Base-by-base conservation (phyloP, 2,888 invertebrate species). In the Lasioglossum figueresi region DNA sequence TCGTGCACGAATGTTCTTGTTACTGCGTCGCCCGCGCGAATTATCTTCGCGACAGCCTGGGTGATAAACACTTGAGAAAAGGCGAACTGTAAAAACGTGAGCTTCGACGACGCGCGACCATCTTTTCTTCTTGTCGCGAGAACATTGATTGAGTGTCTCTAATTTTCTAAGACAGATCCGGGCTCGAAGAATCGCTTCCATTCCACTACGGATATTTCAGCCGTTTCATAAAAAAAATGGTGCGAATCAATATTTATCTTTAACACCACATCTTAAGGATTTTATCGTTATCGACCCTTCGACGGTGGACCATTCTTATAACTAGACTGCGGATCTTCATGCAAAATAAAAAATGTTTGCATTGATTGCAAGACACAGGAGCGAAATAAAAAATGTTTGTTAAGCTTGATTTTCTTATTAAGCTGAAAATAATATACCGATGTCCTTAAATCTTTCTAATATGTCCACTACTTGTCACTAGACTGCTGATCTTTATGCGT, bases 1-100 rank as follows among this genome's bases (percentile, higher is more conserved):
- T 82, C 85, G 88, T 83, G 89, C 88, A 80, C 84, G 80, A 83
- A 86, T 81, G 74, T 80, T 80, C 84, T 82, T 80, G 82, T 87
- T 86, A 80, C 73, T 72, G 76, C 73, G 81, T 81, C 87, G 83
- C 87, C 70, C 40, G 76, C 52, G 68, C 66, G 83, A 85, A 83
- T 86, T 80, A 87, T 80, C 76, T 86, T 76, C 80, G 63, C 80
- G 82, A 66, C 59, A 27, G 37, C 72, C 76, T 8, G 5, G 52
- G 70, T 56, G 80, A 74, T 83, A 86, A 87, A 80, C 80, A 43
- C 48, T 76, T 1, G 76, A n/a, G 37, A 45, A 79, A 72, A 40
- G 14, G 66, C 27, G 40, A 16, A 16, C 10, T 16, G 10, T 40
- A 43, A n/a, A 56, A 71, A 78, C 52, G 40, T 6, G 70, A 16